Base-by-base conservation (phyloP, 2,113 vertebrate genomes). In the Hypanus sabinus region DNA sequence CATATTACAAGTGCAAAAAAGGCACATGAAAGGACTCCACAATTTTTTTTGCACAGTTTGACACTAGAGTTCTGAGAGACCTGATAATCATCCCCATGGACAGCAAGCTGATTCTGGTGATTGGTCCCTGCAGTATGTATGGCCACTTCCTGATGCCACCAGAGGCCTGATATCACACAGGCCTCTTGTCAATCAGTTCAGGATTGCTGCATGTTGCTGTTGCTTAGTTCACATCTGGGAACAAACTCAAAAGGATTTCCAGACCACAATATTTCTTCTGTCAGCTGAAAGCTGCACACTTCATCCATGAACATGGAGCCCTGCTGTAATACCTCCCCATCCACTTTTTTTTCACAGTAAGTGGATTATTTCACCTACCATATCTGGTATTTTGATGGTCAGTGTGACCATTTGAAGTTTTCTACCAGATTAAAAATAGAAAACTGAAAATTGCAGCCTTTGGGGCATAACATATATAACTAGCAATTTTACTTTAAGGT, bases 381-480 rank as follows among this genome's bases (percentile, higher is more conserved):
- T 96, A 97, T 97, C 97, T 97, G 97, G 97, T 98, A 98, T 98
- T 98, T 98, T 98, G 98, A 97, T 97, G 98, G 98, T 97, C 98
- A 97, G 96, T 96, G 95, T 97, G 98, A 99, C 98, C 98, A 98
- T 99, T 99, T 97, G 96, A 96, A 96, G 97, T 96, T 97, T 97
- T 97, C 97, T 98, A 97, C 98, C 96, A 98, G 98, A 99, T 99
- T 98, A 99, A 98, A 97, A 97, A 97, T 97, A 98, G 97, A 97
- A 97, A 98, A 99, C 97, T 97, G 98, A 99, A 99, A 99, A 99
- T 99, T 99, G 98, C 97, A 97, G 97, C 98, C 97, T 97, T 97
- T 98, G 97, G 98, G 97, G 98, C 97, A 99, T 98, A 97, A 99
- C 99, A 99, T 98, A 99, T 99, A 99, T 98, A 98, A 96, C 97